Evolutionary conservation across 2,113 vertebrate genomes (phyloP), one percentile per base, ranked within the genome.

Genomic region (Nibea coibor): DNA sequence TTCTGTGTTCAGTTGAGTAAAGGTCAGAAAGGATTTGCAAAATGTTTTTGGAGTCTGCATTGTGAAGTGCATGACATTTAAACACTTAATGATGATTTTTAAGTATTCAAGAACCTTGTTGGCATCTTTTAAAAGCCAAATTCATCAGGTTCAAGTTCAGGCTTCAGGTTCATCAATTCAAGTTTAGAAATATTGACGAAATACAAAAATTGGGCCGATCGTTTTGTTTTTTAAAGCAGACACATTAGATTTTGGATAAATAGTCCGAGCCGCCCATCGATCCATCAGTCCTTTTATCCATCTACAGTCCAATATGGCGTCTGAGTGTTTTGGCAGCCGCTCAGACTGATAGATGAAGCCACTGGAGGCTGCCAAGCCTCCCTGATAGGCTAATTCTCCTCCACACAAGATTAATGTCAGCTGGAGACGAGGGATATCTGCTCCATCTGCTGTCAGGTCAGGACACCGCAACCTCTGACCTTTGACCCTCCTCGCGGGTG

Each of bases 271-370:
- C 8, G 43, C 7, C 28, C 39, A 74, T 75, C 22, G 20, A 47
- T 80, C 73, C 64, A 16, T 50, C 35, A 8, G 7, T 39, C 50
- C 69, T 64, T 65, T 67, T 42, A 57, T 85, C 68, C 3, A n/a
- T 57, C 48, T 56, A 22, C 19, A 64, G 20, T 73, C 72, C 75
- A 81, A 84, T 17, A 80, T 78, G 75, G 78, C 56, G 12, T 82
- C 76, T 48, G 59, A 73, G 72, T 47, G 73, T 61, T 81, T 72
- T 90, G 89, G 87, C 84, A 57, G 61, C 65, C 15, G 39, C 59
- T 88, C 88, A 78, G 68, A 71, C 72, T 64, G 75, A 87, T 65
- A 48, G 77, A 83, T 71, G 83, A 81, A 50, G 62, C 58, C 20
- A 20, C 63, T 57, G 19, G 35, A 2, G 0, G 54, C 67, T 79